Evolutionary conservation across 2,888 invertebrate species (phyloP), one percentile per base, ranked within the genome.

Genomic region (Aspidiotus rigidus): DNA sequence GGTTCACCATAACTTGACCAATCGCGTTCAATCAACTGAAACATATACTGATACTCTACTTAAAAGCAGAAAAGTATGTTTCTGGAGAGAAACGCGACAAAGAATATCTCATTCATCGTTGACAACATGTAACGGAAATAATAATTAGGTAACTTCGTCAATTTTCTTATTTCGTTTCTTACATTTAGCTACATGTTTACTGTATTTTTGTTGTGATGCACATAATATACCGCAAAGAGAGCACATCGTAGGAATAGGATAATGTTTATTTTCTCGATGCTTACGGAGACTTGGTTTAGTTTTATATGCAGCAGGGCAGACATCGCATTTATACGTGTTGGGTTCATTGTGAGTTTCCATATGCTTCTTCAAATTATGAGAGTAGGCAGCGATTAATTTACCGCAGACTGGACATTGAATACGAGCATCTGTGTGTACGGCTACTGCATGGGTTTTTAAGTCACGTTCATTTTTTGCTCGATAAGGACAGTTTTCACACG

Each of bases 291-390:
- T 13, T 7, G 59, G 28, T 7, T 28, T 59, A 10, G 59, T 59
- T 28, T 59, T 59, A 6, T 28, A 59, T 11, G 28, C 11, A 7
- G 13, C 39, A 10, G 9, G 13, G 13, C 59, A 59, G 2, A 2
- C 16, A 8, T 59, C 59, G 39, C 59, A 59, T 59, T 28, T 28
- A 13, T 59, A 59, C 8, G 59, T 13, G 10, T 7, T 7, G 13
- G 39, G 5, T 13, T 59, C 59, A 8, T 17, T 28, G 13, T 59
- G 59, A 17, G 59, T 59, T 59, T 59, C 59, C 39, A 59, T 6
- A 9, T 59, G 59, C 13, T 59, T 59, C 5, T 59, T 59, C 59
- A 59, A 39, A 28, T 59, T 59, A 59, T 59, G 59, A 9, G 16
- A 7, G 39, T 28, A 59, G 10, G 59, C 59, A 7, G 59, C 16